Percentiles rank a stretch among this genome's conserved stretches.
Conservation (phyloP, 2,113 vertebrate genomes). For the Sander lucioperca region DNA sequence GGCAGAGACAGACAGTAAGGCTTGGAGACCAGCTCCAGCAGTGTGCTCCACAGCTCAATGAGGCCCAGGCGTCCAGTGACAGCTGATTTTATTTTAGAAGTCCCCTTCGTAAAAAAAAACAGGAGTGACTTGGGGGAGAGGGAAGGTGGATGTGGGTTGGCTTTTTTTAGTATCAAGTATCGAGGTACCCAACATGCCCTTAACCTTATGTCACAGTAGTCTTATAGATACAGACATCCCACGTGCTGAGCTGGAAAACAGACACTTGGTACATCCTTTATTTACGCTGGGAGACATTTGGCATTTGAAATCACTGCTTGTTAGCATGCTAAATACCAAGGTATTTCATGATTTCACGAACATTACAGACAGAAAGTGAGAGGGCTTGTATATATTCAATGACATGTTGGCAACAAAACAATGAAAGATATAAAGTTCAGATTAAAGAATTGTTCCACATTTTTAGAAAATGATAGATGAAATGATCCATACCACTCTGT, state of each 20-base stretch:
- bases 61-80: conserved; percentile 81
- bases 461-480: not conserved
- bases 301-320: conserved; percentile 35
- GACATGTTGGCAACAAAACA: not conserved
- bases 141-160: conserved; percentile 54
- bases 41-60: conserved; percentile 73
- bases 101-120: conserved; percentile 64
- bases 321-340: conserved; percentile 42
- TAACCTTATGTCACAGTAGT: conserved; percentile 80
- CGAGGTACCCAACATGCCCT: conserved; percentile 86
- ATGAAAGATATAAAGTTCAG: too few species aligned
- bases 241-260: conserved; percentile 21
- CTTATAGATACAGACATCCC: conserved; percentile 58
- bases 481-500: too few species aligned
- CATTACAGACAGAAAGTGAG: not conserved
- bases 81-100: conserved; percentile 91
- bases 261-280: conserved; percentile 15
- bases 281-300: conserved; percentile 16
- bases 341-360: conserved; percentile 30
- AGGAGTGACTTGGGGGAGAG: conserved; percentile 64
- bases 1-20: conserved; percentile 78
- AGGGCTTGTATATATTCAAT: not conserved
- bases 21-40: conserved; percentile 91
- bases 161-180: conserved; percentile 88
- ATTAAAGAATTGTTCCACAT: not conserved